These are phyloP conservation scores for Stenopsyche tienmushanensis DNA, from an alignment of 1,140 invertebrate genomes.

Conservation along the genomic window DNA sequence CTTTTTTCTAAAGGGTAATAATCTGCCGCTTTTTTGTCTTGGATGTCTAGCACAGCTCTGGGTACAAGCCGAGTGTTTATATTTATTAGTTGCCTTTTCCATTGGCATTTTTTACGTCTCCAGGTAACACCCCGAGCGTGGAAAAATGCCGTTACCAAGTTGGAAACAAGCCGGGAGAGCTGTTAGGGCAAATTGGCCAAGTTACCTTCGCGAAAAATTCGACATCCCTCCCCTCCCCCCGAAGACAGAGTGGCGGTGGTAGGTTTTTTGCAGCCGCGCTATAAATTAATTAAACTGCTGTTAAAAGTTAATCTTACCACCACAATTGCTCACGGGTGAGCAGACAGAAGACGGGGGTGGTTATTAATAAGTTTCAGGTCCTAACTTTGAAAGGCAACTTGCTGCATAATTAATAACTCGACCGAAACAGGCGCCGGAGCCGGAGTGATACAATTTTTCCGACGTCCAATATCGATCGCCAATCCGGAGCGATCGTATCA, in stretches of 20 bases:
- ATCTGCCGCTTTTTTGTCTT: no score
- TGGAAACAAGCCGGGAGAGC: no score
- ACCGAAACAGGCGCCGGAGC: not conserved
- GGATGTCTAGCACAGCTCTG: no score
- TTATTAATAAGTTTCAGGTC: conserved; percentile 13
- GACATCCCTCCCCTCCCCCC: not conserved
- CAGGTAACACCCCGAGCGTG: no score
- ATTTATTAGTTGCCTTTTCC: no score
- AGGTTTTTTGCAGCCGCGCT: conserved; percentile 28
- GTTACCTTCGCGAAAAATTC: not conserved
- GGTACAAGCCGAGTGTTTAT: no score
- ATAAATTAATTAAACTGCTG: conserved; percentile 40
- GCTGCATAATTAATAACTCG: conserved; percentile 18
- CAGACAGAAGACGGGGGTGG: not conserved
- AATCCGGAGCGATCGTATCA: not conserved
- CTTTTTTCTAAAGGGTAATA: no score
- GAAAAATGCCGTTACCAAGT: no score
- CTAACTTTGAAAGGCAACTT: not conserved
- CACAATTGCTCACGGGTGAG: conserved; percentile 11
- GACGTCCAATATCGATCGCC: not conserved
- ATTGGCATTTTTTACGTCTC: no score
- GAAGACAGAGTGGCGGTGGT: no score
- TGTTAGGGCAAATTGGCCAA: not conserved
- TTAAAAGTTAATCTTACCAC: conserved; percentile 38
- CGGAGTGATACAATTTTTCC: not conserved